Base-by-base conservation (phyloP, 2,797 vertebrate genomes). In the Enteromius fasciolatus region DNA sequence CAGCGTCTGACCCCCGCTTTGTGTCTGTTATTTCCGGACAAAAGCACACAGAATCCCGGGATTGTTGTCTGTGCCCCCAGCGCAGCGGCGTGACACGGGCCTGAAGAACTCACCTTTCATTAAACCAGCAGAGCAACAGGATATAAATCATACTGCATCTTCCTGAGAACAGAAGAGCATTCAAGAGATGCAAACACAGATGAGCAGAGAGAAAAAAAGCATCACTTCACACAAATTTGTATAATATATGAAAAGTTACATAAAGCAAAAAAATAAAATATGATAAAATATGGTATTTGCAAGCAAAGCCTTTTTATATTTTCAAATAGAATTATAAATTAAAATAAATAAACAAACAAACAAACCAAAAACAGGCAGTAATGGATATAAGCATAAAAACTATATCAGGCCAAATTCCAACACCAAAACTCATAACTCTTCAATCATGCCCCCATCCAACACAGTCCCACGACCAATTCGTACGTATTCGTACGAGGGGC, bases 21-120 rank as follows among this genome's bases (percentile, higher is more conserved):
- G 85, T 85, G 83, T 85, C 84, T 85, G 85, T 86, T 85, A 87
- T 89, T 87, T 86, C 83, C 75, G 81, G 81, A 83, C 84, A 87
- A 80, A 87, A 88, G 87, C 83, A 78, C 79, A 70, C 50, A 79
- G 81, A 88, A 88, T 88, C 87, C 76, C 64, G 77, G 50, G 85
- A 88, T 78, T 89, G 87, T 87, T 89, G 85, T 87, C 87, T 83
- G 79, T 87, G 85, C 87, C 87, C 78, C 81, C 84, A 77, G 82
- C 80, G 14, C 78, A 64, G 84, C 74, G 57, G 50, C 8, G 20
- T 54, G 57, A 48, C 67, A 23, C 25, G 66, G 81, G 52, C 70
- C 25, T 52, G 59, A 25, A 61, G 33, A 82, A 52, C 78, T 59
- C 76, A 87, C 85, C 82, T 86, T 88, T 89, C 82, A 90, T 87